Evolutionary conservation across 2,113 vertebrate genomes (phyloP), one percentile per base, ranked within the genome.

Genomic region (Micronisus gabar): DNA sequence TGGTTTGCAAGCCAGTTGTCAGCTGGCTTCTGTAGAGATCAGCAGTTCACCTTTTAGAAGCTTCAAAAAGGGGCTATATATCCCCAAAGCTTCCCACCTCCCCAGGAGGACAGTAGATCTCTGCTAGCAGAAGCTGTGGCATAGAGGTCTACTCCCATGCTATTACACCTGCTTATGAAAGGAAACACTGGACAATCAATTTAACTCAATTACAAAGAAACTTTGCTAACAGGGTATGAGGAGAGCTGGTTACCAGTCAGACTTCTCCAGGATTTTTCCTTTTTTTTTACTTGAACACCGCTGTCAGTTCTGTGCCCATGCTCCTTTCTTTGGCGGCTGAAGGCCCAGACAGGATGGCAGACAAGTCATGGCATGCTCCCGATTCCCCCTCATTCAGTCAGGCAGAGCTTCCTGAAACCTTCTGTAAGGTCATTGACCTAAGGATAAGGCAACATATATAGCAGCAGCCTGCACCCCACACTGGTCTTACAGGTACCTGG

Each of bases 361-460:
- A 45, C 3, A 43, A 59, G 36, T 40, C 75, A 40, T 6, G 14
- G 26, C 13, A 30, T 0, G 1, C 9, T 62, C 34, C 22, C 0
- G 0, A 16, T 34, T 52, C 38, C 32, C 38, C 22, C 14, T 41
- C 13, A 10, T 21, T 45, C 23, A 30, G 13, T 36, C 88, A 61
- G 36, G 12, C 15, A 21, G 34, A 79, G 38, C 30, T 67, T 61
- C 29, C 38, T 19, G 12, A 86, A 81, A 19, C n/a, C 20, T 67
- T 40, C 30, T 30, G 38, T 59, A 13, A 21, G 50, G 13, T 61
- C 66, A 52, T 12, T 1, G 2, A 30, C 34, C 61, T 40, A 32
- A 19, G 21, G 16, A 29, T 30, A 59, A 53, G 15, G 15, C 29
- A 80, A 40, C 20, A n/a, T 15, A 52, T 1, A 25, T 17, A 38